These are phyloP conservation scores for Hypothenemus hampei DNA, from an alignment of 1,140 invertebrate genomes.

Conservation along the genomic window DNA sequence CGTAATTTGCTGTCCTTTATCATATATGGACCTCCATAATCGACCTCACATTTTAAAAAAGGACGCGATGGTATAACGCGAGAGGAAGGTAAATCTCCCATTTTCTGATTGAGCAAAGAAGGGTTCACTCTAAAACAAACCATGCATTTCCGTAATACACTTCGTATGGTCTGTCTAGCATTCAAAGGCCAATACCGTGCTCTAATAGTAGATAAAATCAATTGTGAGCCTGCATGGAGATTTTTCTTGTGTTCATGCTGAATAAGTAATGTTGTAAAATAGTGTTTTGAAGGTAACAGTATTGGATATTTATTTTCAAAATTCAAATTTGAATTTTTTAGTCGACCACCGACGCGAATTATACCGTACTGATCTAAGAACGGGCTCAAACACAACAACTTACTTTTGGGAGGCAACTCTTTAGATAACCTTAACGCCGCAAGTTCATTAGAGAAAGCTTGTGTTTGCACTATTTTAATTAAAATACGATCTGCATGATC, in stretches of 20 bases:
- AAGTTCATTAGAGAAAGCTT: neutral
- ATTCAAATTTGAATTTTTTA: constrained; percentile 1
- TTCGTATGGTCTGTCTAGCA: neutral
- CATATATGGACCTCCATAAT: constrained; percentile 1
- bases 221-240: neutral
- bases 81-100: constrained; percentile 22
- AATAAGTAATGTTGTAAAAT: constrained; percentile 7
- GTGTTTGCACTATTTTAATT: neutral
- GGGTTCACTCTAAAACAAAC: constrained; percentile 11
- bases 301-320: constrained; percentile 6
- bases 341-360: constrained; percentile 9
- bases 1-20: neutral
- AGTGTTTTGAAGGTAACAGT: constrained; percentile 1
- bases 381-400: constrained; percentile 9
- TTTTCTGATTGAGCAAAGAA: constrained; percentile 4
- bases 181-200: neutral
- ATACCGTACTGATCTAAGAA: constrained; percentile 1
- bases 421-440: neutral
- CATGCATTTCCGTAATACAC: constrained; percentile 2
- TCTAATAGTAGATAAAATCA: neutral
- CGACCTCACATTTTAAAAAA: neutral
- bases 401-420: neutral
- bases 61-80: constrained; percentile 31
- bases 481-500: neutral
- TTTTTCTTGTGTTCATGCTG: neutral